Base-by-base conservation (phyloP, 2,888 invertebrate species). In the Bedellia somnulentella region DNA sequence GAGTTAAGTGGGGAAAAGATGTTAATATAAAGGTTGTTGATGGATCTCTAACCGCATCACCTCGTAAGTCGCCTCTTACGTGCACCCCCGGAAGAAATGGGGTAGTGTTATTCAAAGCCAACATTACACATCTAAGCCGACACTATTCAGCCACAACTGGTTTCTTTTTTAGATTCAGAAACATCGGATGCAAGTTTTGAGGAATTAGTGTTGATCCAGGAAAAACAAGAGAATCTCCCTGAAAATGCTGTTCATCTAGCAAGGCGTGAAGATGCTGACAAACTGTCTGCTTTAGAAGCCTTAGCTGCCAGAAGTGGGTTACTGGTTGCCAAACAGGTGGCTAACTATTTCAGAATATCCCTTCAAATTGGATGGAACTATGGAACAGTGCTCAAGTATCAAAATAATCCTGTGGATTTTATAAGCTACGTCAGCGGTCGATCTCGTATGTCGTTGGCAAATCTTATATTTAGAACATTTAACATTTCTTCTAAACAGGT, bases 361-460 rank as follows among this genome's bases (percentile, higher is more conserved):
- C 43, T 77, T 15, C 76, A 76, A 45, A 73, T 76, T 15, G 75
- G 75, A 6, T 70, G 71, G 70, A 55, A 62, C 33, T 76, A 76
- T 37, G 46, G 47, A 3, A 62, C 60, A 1, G 70, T 77, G 29
- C 42, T 75, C n/a, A 75, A 73, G 39, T 70, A 70, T 32, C 63
- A 71, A 29, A 61, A 58, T 24, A 52, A 62, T 11, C 61, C 73
- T 0, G 47, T 76, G 31, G 73, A 76, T 34, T 68, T 77, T 32
- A 73, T 76, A 23, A 71, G 70, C 35, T 44, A 67, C 30, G 67
- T 77, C 33, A 76, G 68, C 41, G 77, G 76, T 1, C 49, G 70
- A 15, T 56, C 64, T 1, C 49, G 73, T 10, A 71, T 77, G 75
- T 57, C 70, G 1, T 45, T 76, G 15, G 73, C 76, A 2, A 76